phyloP scores from a whole-genome alignment of 2,888 invertebrate species.

The Oxytorus armatus region DNA sequence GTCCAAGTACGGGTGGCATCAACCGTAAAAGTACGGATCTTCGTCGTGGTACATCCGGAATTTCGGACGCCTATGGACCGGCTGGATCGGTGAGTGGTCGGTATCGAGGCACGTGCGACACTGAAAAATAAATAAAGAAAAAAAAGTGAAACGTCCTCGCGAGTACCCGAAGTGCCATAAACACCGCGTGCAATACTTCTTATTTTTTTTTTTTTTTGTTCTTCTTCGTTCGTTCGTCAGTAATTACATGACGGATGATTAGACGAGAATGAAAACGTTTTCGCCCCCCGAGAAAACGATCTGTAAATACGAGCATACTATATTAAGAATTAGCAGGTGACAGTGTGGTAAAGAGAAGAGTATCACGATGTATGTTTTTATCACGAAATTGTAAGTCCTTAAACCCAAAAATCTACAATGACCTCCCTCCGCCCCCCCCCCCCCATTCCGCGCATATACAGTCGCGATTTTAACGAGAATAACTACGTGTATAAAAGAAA shows the following conservation, averaged over 20 bases:
- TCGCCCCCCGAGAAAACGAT: slow-evolving; percentile 26
- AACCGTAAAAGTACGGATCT: not conserved
- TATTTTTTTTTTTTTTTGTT: slow-evolving; percentile 23
- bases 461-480: slow-evolving; percentile 64
- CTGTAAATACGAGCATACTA: slow-evolving; percentile 46
- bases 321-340: slow-evolving; percentile 19
- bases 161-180: slow-evolving; percentile 49
- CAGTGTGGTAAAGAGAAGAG: not conserved
- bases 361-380: not conserved
- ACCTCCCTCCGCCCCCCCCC: no score
- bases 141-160: slow-evolving; percentile 36
- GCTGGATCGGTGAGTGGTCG: slow-evolving; percentile 24
- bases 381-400: not conserved
- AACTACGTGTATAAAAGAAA: slow-evolving; percentile 60
- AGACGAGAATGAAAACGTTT: slow-evolving; percentile 19
- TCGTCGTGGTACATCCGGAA: not conserved
- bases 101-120: not conserved
- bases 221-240: slow-evolving; percentile 4
- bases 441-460: slow-evolving; percentile 10
- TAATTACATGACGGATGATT: not conserved
- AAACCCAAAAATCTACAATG: slow-evolving; percentile 22
- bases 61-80: not conserved
- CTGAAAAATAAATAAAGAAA: not conserved
- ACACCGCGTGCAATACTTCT: slow-evolving; percentile 54
- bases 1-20: not conserved